These are phyloP conservation scores for Colostygia pectinataria DNA, from an alignment of 2,888 invertebrate genomes.

Conservation along the genomic window DNA sequence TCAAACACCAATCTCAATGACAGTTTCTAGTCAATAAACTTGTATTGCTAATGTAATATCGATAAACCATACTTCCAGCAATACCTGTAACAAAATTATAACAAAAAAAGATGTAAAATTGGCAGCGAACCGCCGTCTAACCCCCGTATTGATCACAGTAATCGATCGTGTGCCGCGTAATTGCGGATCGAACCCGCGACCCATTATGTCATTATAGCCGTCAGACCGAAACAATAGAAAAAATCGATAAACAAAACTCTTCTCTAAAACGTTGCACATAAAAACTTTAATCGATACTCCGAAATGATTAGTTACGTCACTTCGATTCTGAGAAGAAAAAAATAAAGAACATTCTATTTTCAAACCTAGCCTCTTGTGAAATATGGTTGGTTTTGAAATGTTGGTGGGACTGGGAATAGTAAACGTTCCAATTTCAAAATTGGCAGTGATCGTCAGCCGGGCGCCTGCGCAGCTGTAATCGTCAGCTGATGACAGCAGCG, in stretches of 20 bases:
- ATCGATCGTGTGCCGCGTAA: slow-evolving; percentile 83
- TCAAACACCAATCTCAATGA: no score
- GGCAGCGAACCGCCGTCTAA: slow-evolving; percentile 79
- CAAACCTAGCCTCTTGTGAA: slow-evolving; percentile 37
- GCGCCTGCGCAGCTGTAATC: slow-evolving; percentile 67
- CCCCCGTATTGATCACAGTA: slow-evolving; percentile 82
- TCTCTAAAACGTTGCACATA: slow-evolving; percentile 27
- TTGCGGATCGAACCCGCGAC: slow-evolving; percentile 78
- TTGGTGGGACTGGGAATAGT: slow-evolving; percentile 33
- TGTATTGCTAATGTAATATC: slow-evolving; percentile 42
- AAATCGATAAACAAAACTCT: slow-evolving; percentile 31
- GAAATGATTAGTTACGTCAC: slow-evolving; percentile 35
- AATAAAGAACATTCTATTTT: slow-evolving; percentile 36
- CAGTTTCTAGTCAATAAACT: no score
- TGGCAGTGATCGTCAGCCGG: slow-evolving; percentile 58
- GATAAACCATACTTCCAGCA: slow-evolving; percentile 59
- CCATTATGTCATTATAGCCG: slow-evolving; percentile 81
- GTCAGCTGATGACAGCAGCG: slow-evolving; percentile 45
- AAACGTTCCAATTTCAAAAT: slow-evolving; percentile 61
- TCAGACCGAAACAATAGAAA: slow-evolving; percentile 74
- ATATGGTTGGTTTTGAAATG: slow-evolving; percentile 48
- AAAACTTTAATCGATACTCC: slow-evolving; percentile 24
- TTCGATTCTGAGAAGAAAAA: slow-evolving; percentile 32
- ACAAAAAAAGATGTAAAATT: slow-evolving; percentile 76
- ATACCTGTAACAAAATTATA: slow-evolving; percentile 69